These are phyloP conservation scores for Raphicerus campestris DNA, from an alignment of 2,113 vertebrate genomes.

Conservation along the genomic window DNA sequence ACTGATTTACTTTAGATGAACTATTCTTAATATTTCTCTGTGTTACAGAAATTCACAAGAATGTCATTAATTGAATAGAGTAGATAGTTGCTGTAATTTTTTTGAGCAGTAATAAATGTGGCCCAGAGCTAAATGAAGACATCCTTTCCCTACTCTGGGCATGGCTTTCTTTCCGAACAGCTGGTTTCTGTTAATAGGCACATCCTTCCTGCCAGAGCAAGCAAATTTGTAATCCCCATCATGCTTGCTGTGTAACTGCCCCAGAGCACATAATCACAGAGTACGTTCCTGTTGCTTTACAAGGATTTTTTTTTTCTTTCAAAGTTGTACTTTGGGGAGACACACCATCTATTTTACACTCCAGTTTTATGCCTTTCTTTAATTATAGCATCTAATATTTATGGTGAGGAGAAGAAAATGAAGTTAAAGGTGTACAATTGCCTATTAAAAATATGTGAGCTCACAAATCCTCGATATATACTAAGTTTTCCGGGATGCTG, in stretches of 20 bases:
- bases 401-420: background rate
- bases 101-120: conserved; percentile 53
- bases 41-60: conserved; percentile 6
- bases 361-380: conserved; percentile 39
- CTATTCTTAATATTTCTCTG: conserved; percentile 37
- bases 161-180: conserved; percentile 60
- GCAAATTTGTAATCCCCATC: conserved; percentile 65
- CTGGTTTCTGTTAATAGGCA: conserved; percentile 71
- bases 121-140: conserved; percentile 73
- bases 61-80: conserved; percentile 59
- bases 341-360: conserved; percentile 27
- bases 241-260: conserved; percentile 11
- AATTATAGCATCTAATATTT: conserved; percentile 45
- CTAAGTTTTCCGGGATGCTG: background rate
- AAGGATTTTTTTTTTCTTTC: conserved; percentile 26
- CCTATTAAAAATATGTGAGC: conserved; percentile 44
- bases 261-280: conserved; percentile 60
- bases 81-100: conserved; percentile 34
- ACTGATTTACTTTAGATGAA: conserved; percentile 17
- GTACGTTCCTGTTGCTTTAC: background rate
- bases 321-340: conserved; percentile 53
- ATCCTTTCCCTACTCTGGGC: conserved; percentile 65
- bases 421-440: background rate
- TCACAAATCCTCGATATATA: conserved; percentile 42
- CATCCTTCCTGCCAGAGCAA: conserved; percentile 52